A percentile compares a stretch with the other conserved stretches of the same genome.
Conservation (phyloP, 2,113 vertebrate species). For the Turdus rufiventris region DNA sequence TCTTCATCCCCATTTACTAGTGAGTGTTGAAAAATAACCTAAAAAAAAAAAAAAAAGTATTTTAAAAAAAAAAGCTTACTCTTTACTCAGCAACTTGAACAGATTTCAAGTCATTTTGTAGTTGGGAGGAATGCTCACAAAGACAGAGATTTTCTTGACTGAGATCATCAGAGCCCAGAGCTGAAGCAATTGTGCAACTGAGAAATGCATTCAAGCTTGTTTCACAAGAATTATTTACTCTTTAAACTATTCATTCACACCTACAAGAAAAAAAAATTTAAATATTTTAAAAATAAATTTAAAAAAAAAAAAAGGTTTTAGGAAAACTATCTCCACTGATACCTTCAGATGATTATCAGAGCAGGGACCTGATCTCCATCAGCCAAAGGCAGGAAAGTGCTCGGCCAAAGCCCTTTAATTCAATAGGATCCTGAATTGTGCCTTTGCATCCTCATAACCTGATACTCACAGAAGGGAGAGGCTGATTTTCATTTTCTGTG, state of each 20-base stretch:
- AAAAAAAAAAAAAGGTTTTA: background rate
- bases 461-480: slow-evolving; percentile 25
- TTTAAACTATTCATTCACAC: slow-evolving; percentile 41
- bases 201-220: slow-evolving; percentile 1
- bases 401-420: slow-evolving; percentile 44
- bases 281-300: background rate
- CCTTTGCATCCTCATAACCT: slow-evolving; percentile 28
- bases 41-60: background rate
- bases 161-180: slow-evolving; percentile 47
- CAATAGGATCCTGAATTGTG: slow-evolving; percentile 26
- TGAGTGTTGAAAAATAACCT: slow-evolving; percentile 36
- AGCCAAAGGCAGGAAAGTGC: background rate
- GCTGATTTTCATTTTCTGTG: slow-evolving; percentile 51
- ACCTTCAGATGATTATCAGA: background rate
- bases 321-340: background rate
- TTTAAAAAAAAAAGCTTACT: background rate
- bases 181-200: slow-evolving; percentile 33
- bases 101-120: slow-evolving; percentile 50
- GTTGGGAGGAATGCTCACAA: slow-evolving; percentile 42
- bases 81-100: slow-evolving; percentile 31
- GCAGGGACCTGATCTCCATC: background rate
- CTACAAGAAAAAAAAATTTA: background rate
- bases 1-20: background rate
- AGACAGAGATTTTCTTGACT: slow-evolving; percentile 24
- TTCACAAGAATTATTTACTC: slow-evolving; percentile 42